Conservation (phyloP, 2,888 invertebrate genomes). For the Onthophagus sagittarius region DNA sequence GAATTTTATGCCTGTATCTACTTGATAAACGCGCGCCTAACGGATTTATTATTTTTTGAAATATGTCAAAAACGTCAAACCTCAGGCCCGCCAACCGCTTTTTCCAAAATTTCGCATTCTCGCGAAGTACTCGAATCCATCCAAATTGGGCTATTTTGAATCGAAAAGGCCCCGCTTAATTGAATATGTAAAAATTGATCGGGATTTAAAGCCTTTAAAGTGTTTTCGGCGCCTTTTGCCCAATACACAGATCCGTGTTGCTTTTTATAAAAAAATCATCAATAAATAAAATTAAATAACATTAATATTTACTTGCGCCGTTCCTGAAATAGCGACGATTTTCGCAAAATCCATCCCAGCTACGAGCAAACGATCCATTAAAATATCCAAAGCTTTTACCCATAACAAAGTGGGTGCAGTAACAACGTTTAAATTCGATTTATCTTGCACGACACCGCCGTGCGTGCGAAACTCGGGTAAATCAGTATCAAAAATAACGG, state of each 20-base stretch:
- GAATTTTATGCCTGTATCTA: too few relatives aligned
- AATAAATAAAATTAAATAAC: not conserved
- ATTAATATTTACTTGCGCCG: constrained; percentile 70
- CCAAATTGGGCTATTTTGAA: constrained; percentile 87
- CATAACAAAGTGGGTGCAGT: constrained; percentile 88
- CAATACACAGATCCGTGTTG: constrained; percentile 99
- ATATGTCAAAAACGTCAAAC: too few relatives aligned
- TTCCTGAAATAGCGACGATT: constrained; percentile 83
- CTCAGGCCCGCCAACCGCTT: constrained; percentile 65
- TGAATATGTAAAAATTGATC: constrained; percentile 80
- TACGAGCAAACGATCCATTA: constrained; percentile 77
- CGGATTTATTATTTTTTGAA: too few relatives aligned
- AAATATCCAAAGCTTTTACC: constrained; percentile 92
- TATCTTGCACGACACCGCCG: constrained; percentile 57
- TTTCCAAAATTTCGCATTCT: constrained; percentile 77
- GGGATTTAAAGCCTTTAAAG: constrained; percentile 64
- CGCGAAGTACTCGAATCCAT: constrained; percentile 85
- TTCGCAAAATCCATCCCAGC: constrained; percentile 78
- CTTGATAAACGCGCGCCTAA: too few relatives aligned
- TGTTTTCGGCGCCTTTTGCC: constrained; percentile 69
- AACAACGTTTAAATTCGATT: constrained; percentile 54
- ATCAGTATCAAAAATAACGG: constrained; percentile 87
- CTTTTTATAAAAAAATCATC: constrained; percentile 49
- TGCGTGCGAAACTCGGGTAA: constrained; percentile 84
- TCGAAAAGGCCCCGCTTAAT: constrained; percentile 71